Evolutionary conservation across 2,797 vertebrate species (phyloP).

Genomic region (Lutjanus argentimaculatus): DNA sequence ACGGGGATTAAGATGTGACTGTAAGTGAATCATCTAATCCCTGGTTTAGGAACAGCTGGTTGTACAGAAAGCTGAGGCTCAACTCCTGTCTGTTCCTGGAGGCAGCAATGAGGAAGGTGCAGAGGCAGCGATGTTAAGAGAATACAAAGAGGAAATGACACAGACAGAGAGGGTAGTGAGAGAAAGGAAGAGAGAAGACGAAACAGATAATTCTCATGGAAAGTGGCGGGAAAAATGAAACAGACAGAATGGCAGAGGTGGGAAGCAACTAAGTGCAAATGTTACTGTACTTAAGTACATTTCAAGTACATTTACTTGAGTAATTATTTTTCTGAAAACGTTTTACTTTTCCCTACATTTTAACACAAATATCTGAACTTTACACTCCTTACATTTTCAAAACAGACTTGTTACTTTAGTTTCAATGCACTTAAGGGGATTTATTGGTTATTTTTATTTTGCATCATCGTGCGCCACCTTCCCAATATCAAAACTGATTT

Average conservation of each 20-base stretch:
- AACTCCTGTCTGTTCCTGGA: slow-evolving; percentile 55
- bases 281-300: too few relatives aligned
- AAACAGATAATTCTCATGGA: slow-evolving; percentile 6
- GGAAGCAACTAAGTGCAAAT: too few relatives aligned
- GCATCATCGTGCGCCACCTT: too few relatives aligned
- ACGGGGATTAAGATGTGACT: slow-evolving; percentile 65
- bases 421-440: too few relatives aligned
- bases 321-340: too few relatives aligned
- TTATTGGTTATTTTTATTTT: too few relatives aligned
- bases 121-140: slow-evolving; percentile 35
- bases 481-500: too few relatives aligned
- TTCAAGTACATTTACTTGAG: too few relatives aligned
- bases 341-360: too few relatives aligned
- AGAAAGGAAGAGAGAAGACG: background rate
- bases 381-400: too few relatives aligned
- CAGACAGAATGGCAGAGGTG: background rate
- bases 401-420: too few relatives aligned
- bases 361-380: too few relatives aligned
- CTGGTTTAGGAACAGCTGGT: slow-evolving; percentile 62
- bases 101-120: slow-evolving; percentile 40
- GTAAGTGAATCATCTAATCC: slow-evolving; percentile 75
- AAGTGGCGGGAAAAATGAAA: background rate
- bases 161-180: background rate
- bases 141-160: slow-evolving; percentile 27
- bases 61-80: slow-evolving; percentile 46